phyloP scores from a whole-genome alignment of 2,113 vertebrate species.

The Carlito syrichta region DNA sequence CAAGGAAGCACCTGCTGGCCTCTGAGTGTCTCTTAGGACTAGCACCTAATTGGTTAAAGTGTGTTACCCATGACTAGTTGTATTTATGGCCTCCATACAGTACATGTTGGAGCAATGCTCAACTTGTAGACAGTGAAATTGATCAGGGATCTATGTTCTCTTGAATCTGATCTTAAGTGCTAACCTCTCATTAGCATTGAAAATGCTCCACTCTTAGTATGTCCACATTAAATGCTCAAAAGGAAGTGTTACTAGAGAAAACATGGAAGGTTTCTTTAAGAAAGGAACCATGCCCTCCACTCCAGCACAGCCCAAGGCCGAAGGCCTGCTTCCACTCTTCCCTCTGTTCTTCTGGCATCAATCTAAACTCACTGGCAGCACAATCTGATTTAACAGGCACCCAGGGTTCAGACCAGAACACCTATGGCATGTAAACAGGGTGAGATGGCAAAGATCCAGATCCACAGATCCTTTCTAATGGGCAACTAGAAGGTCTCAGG shows the following conservation, averaged over 20 bases:
- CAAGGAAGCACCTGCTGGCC: slow-evolving; percentile 35
- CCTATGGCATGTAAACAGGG: slow-evolving; percentile 39
- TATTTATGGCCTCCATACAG: slow-evolving; percentile 4
- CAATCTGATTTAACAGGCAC: slow-evolving; percentile 4
- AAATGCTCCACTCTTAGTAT: background rate
- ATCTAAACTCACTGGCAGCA: background rate
- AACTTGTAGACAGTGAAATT: background rate
- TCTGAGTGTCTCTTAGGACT: slow-evolving; percentile 14
- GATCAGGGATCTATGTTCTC: slow-evolving; percentile 11
- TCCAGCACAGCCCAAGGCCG: slow-evolving; percentile 1
- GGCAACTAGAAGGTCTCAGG: slow-evolving; percentile 41
- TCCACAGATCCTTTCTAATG: slow-evolving; percentile 22
- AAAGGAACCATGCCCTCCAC: slow-evolving; percentile 52
- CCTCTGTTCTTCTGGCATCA: background rate
- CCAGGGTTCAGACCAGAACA: slow-evolving; percentile 42
- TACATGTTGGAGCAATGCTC: background rate
- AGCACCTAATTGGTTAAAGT: slow-evolving; percentile 53
- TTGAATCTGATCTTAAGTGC: slow-evolving; percentile 28
- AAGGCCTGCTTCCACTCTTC: background rate
- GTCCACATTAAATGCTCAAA: slow-evolving; percentile 40
- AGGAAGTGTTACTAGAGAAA: slow-evolving; percentile 57
- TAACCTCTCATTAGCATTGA: slow-evolving; percentile 38
- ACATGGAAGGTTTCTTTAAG: slow-evolving; percentile 52
- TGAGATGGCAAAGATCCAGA: slow-evolving; percentile 51
- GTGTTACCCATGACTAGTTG: slow-evolving; percentile 22